A percentile compares a stretch with the other conserved stretches of the same genome.
Conservation (phyloP, 1,140 invertebrate genomes). For the Drosophila sechellia region DNA sequence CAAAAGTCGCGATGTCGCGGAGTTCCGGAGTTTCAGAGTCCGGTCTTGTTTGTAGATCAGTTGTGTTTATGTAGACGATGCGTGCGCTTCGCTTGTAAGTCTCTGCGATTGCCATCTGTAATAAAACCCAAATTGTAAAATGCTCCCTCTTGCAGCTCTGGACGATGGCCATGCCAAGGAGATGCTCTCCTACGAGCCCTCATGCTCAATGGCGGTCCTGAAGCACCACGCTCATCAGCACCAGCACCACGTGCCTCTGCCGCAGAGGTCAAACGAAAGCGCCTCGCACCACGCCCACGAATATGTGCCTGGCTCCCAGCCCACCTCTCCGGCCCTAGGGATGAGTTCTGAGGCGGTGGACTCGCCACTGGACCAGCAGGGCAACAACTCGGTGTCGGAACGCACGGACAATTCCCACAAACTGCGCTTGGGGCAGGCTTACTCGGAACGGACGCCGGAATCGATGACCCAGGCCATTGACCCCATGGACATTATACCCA, state of each 20-base stretch:
- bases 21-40: not conserved
- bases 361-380: slow-evolving; percentile 64
- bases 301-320: slow-evolving; percentile 61
- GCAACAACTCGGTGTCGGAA: slow-evolving; percentile 65
- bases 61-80: slow-evolving; percentile 69
- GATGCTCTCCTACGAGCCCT: slow-evolving; percentile 74
- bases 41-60: slow-evolving; percentile 15
- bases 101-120: slow-evolving; percentile 71
- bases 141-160: slow-evolving; percentile 76
- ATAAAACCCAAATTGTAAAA: slow-evolving; percentile 80
- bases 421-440: slow-evolving; percentile 53
- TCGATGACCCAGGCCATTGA: slow-evolving; percentile 74
- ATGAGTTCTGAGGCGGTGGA: slow-evolving; percentile 61
- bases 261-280: slow-evolving; percentile 70
- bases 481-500: slow-evolving; percentile 79
- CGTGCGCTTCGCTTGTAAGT: slow-evolving; percentile 81
- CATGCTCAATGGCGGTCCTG: slow-evolving; percentile 64
- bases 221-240: slow-evolving; percentile 37
- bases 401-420: slow-evolving; percentile 60
- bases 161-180: slow-evolving; percentile 73
- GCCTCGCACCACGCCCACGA: slow-evolving; percentile 62
- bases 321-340: slow-evolving; percentile 56
- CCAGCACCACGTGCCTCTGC: slow-evolving; percentile 55
- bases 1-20: not conserved
- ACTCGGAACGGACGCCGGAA: slow-evolving; percentile 64